Percentiles rank a stretch among this genome's conserved stretches.
Evolutionary conservation across 1,140 invertebrate genomes (phyloP).

Genomic region (Mycetomoellerius zeteki): DNA sequence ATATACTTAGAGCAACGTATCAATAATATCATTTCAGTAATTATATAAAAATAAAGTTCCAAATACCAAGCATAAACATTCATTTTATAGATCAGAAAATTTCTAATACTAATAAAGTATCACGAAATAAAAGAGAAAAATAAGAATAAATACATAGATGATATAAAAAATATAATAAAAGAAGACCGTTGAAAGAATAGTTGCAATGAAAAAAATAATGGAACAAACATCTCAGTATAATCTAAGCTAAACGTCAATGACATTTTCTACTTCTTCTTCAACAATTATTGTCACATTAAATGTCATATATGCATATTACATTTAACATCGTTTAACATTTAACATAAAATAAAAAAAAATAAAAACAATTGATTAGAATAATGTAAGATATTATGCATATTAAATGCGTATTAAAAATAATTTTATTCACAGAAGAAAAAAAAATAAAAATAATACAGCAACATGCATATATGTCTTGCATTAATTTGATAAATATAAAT

Average conservation of each 20-base stretch:
- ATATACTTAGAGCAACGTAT: background rate
- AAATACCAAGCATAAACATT: conserved; percentile 39
- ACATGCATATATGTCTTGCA: conserved; percentile 8
- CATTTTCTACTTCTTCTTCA: background rate
- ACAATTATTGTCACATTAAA: background rate
- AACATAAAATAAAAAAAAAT: background rate
- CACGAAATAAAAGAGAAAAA: background rate
- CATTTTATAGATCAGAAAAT: conserved; percentile 14
- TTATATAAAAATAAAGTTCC: conserved; percentile 65
- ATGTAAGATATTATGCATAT: background rate
- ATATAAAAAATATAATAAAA: background rate
- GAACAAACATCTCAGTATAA: background rate
- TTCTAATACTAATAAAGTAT: background rate
- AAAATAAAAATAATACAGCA: background rate
- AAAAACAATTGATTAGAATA: background rate
- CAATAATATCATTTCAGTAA: conserved; percentile 5
- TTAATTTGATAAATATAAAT: conserved; percentile 28
- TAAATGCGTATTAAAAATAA: background rate
- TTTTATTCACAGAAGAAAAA: background rate
- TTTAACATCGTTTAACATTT: background rate
- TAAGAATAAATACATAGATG: background rate
- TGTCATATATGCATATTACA: background rate
- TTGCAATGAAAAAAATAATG: conserved; percentile 3
- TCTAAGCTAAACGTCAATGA: background rate
- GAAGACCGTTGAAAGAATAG: background rate